phyloP scores from a whole-genome alignment of 2,888 invertebrate genomes.

The Prostheceraeus crozeri region DNA sequence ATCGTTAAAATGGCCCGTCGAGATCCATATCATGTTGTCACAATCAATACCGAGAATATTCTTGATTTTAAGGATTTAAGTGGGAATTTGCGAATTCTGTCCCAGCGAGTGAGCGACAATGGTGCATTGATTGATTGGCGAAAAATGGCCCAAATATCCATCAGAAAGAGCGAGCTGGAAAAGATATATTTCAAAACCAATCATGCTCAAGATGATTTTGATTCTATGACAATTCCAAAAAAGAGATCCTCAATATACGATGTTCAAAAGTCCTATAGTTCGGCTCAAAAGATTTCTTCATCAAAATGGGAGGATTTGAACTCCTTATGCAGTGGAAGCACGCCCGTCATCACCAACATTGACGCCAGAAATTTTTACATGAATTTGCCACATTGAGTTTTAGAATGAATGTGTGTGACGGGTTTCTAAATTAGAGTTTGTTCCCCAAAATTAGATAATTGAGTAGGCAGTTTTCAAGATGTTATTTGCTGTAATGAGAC shows the following conservation, averaged over 20 bases:
- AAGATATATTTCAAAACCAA: constrained; percentile 15
- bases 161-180: background rate
- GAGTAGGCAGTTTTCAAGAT: no score
- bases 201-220: background rate
- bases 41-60: background rate
- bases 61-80: background rate
- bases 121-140: background rate
- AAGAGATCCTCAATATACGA: background rate
- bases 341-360: no score
- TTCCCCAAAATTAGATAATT: no score
- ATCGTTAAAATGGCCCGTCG: background rate
- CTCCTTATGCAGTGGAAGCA: constrained; percentile 3
- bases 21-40: background rate
- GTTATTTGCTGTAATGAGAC: no score
- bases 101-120: constrained; percentile 1
- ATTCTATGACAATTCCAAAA: background rate
- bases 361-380: no score
- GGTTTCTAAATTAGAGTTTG: no score
- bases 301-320: background rate
- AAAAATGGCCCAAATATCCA: constrained; percentile 8
- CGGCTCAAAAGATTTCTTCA: background rate
- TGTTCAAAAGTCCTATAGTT: background rate
- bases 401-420: no score
- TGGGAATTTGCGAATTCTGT: background rate
- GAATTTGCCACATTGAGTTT: no score